Evolutionary conservation across 2,797 vertebrate genomes (phyloP), one percentile per base, ranked within the genome.

Genomic region (Melanotaenia trifasciata): DNA sequence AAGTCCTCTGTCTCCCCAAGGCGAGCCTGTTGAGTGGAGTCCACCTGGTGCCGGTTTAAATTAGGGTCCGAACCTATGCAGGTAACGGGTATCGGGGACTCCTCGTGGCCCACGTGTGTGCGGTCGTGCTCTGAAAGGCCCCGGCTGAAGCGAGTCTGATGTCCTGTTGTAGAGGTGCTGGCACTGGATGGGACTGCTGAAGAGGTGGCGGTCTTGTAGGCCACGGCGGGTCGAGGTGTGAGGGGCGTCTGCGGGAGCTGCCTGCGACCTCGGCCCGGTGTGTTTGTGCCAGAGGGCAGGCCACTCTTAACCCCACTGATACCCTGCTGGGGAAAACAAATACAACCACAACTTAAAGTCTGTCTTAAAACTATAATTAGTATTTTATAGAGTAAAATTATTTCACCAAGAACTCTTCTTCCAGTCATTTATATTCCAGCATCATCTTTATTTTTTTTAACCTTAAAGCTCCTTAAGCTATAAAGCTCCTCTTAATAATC

Each of bases 231-330:
- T 10, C 97, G 97, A 32, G 97, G 98, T 16, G 97, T 99, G 84
- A 97, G 94, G 28, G 98, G 98, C 3, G 97, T 99, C 96, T 98
- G 97, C 0, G 98, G 98, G 75, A 99, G 96, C 93, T 99, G 98
- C 80, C 98, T 93, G 78, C 97, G 96, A 28, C 96, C 93, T 1
- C 96, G 96, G 88, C 94, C 96, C 0, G 96, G 95, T 47, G 97
- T 96, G 92, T 94, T 96, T 78, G 94, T 92, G 88, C 95, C 95
- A 87, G 96, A 96, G 86, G 95, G 93, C 50, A 95, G 92, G 87
- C 94, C 96, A 72, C 94, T 94, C 79, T 96, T 96, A 86, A 92
- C 87, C 53, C 94, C 95, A 84, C 91, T 93, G 89, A 94, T 90
- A 72, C 95, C 96, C 94, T 97, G 92, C 92, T 94, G 92, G 53